Conservation (phyloP, 2,113 vertebrate genomes). For the Puffinus mauretanicus region DNA sequence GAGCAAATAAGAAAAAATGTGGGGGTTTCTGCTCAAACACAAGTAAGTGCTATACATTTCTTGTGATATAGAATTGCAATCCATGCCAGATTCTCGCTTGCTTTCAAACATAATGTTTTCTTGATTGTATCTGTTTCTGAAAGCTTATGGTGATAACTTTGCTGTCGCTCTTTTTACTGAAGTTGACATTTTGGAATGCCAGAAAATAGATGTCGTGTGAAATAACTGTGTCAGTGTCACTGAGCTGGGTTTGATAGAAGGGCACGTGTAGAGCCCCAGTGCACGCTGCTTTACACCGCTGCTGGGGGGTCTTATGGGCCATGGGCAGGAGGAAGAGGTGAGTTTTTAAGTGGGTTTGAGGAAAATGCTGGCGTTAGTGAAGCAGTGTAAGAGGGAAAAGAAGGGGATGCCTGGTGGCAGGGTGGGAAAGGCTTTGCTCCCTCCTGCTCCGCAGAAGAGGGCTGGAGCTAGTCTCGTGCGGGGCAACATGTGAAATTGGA, state of each 20-base stretch:
- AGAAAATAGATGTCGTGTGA: neutral
- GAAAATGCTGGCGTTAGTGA: neutral
- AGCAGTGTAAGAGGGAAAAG: neutral
- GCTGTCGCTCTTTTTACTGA: neutral
- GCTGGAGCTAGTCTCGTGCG: neutral
- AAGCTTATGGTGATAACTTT: neutral
- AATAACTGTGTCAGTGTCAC: fast-evolving
- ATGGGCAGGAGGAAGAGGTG: neutral
- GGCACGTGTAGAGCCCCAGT: fast-evolving
- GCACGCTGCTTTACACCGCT: fast-evolving
- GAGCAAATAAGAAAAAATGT: neutral
- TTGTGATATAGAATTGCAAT: neutral
- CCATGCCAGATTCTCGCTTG: neutral
- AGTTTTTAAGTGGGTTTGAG: neutral
- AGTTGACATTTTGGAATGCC: neutral
- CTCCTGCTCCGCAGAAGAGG: neutral
- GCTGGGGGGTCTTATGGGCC: fast-evolving
- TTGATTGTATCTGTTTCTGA: neutral
- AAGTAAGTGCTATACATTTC: constrained; percentile 16
- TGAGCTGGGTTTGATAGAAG: neutral
- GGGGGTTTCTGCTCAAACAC: neutral
- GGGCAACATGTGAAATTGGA: neutral
- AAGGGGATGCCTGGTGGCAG: neutral
- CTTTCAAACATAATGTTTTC: neutral
- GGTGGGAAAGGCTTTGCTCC: neutral